A percentile compares a stretch with the other conserved stretches of the same genome.
Conservation (phyloP, 1,140 invertebrate species). For the Sinella curviseta region DNA sequence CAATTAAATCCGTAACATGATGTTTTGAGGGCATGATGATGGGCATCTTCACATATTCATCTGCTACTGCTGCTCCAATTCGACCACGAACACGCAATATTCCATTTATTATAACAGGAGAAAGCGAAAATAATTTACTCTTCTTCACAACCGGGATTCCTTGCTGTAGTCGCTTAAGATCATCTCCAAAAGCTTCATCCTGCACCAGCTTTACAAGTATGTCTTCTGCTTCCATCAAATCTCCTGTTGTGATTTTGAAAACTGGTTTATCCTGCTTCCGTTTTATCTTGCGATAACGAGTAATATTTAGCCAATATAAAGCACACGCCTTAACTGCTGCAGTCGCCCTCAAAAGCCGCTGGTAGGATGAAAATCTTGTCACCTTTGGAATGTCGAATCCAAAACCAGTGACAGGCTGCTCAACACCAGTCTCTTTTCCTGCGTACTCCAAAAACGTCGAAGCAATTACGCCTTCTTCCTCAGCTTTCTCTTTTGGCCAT, state of each 20-base stretch:
- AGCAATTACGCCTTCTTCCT: background rate
- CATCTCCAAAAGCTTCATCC: background rate
- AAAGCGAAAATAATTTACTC: background rate
- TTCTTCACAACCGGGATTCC: background rate
- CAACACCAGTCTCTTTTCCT: background rate
- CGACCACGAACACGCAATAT: background rate
- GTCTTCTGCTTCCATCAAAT: background rate
- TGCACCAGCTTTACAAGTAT: background rate
- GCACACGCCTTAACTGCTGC: background rate
- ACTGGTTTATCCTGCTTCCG: no score
- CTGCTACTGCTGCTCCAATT: background rate
- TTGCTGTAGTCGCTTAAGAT: background rate
- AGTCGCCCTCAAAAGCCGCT: background rate
- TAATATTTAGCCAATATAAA: background rate
- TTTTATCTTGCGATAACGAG: background rate
- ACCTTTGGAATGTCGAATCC: background rate
- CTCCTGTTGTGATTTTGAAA: background rate
- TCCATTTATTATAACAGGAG: background rate
- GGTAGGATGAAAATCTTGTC: background rate
- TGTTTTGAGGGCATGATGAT: background rate
- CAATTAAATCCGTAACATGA: background rate
- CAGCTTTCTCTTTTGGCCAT: slow-evolving; percentile 27
- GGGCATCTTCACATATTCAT: background rate
- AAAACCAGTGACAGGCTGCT: no score
- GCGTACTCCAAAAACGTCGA: background rate